These are phyloP conservation scores for Engystomops pustulosus DNA, from an alignment of 2,113 vertebrate species.

Conservation along the genomic window DNA sequence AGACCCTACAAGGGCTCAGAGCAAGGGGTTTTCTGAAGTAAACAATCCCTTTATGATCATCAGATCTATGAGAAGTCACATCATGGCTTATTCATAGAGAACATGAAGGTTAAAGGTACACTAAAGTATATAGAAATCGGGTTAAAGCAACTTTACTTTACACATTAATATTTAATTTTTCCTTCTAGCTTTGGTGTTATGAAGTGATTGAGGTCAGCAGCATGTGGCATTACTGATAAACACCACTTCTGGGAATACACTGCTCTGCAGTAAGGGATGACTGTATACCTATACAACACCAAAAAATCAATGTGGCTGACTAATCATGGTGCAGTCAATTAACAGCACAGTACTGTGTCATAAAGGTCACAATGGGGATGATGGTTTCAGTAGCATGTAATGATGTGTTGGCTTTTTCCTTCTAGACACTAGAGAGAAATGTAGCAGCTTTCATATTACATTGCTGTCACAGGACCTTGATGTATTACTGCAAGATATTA, in stretches of 20 bases:
- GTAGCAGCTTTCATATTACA: background rate
- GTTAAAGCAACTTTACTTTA: slow-evolving; percentile 18
- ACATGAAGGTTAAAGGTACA: slow-evolving; percentile 8
- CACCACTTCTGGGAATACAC: slow-evolving; percentile 31
- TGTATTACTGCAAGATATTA: background rate
- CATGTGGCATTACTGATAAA: slow-evolving; percentile 20
- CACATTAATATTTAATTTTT: slow-evolving; percentile 21
- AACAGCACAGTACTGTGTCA: slow-evolving; percentile 1
- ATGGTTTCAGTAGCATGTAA: background rate
- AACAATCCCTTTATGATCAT: background rate
- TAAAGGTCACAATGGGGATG: background rate
- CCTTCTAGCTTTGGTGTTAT: background rate
- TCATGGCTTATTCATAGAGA: background rate
- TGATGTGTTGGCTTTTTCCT: background rate
- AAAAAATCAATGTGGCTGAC: slow-evolving; percentile 28
- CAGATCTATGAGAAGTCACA: background rate
- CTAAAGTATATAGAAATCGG: background rate
- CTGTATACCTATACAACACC: background rate
- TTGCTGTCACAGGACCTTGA: background rate
- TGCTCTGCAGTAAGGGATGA: slow-evolving; percentile 27
- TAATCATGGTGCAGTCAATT: slow-evolving; percentile 17
- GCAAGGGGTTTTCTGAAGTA: background rate
- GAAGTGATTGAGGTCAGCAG: slow-evolving; percentile 3
- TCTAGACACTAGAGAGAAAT: background rate
- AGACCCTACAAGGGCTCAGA: background rate